These are phyloP conservation scores for Microplitis mediator DNA, from an alignment of 1,140 invertebrate genomes.

Conservation along the genomic window DNA sequence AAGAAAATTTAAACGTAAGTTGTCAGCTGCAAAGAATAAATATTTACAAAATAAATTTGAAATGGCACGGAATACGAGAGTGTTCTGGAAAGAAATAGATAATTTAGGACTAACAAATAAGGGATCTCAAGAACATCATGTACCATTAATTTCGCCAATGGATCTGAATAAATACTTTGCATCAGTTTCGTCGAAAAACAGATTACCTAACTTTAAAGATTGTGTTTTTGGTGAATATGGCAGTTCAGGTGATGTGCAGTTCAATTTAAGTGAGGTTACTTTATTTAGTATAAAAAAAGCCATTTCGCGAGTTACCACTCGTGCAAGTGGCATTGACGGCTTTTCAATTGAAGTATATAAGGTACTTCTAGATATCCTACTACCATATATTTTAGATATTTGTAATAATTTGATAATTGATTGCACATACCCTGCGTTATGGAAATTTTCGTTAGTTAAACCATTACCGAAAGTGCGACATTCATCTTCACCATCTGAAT, in stretches of 20 bases:
- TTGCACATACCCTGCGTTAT: not conserved
- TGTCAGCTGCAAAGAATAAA: too few relatives aligned
- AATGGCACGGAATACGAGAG: not conserved
- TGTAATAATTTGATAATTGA: not conserved
- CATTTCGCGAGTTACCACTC: not conserved
- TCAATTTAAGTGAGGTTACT: not conserved
- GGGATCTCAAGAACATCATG: not conserved
- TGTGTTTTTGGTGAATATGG: not conserved
- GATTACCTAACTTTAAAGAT: not conserved
- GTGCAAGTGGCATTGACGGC: not conserved
- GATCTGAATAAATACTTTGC: not conserved
- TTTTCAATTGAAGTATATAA: not conserved
- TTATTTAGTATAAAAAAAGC: not conserved
- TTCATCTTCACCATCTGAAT: constrained; percentile 3
- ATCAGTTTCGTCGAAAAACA: not conserved
- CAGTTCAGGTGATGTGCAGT: not conserved
- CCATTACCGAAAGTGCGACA: not conserved
- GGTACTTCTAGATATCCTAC: too few relatives aligned
- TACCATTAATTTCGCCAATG: not conserved
- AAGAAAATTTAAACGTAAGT: too few relatives aligned
- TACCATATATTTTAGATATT: not conserved
- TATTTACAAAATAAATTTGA: too few relatives aligned
- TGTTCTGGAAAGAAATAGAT: not conserved
- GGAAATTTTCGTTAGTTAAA: not conserved
- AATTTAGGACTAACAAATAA: not conserved